Conservation (phyloP, 2,888 invertebrate genomes). For the Chloromyia formosa region DNA sequence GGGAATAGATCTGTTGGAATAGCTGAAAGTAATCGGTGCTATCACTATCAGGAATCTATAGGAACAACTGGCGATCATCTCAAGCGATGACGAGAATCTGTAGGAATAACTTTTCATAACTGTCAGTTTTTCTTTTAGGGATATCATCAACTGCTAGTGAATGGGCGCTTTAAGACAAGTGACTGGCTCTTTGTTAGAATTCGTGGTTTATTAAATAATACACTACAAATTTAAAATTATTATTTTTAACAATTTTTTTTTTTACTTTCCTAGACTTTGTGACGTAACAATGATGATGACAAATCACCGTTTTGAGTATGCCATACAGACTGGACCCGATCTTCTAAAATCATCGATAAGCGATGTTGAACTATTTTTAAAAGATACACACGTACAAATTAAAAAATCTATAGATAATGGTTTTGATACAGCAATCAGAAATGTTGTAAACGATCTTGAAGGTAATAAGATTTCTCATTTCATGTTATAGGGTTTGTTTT, state of each 20-base stretch:
- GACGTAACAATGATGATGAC: constrained; percentile 70
- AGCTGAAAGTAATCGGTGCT: too few relatives aligned
- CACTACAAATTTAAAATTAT: too few relatives aligned
- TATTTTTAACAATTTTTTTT: neutral
- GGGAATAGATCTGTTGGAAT: too few relatives aligned
- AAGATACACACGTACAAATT: constrained; percentile 72
- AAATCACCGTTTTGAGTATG: constrained; percentile 70
- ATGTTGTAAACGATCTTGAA: constrained; percentile 71
- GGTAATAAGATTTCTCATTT: constrained; percentile 60
- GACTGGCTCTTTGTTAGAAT: too few relatives aligned
- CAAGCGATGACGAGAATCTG: too few relatives aligned
- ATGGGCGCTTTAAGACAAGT: too few relatives aligned
- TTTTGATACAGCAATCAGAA: constrained; percentile 71
- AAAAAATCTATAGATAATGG: constrained; percentile 68
- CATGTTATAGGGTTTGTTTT: neutral
- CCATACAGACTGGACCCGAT: constrained; percentile 67
- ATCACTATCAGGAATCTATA: too few relatives aligned
- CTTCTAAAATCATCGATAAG: constrained; percentile 68
- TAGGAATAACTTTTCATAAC: too few relatives aligned
- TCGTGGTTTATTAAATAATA: too few relatives aligned
- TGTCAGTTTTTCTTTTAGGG: too few relatives aligned
- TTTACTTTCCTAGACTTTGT: constrained; percentile 65
- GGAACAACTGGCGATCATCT: too few relatives aligned
- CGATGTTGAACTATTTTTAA: constrained; percentile 70
- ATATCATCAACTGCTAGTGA: too few relatives aligned